Conservation (phyloP, 2,113 vertebrate species). For the human (Homo sapiens) region GRCh38 chr14:24060001-24060500, state of each 20-base stretch:
- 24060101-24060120: not conserved
- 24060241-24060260: constrained; percentile 93
- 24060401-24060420: not conserved
- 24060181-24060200: constrained; percentile 93
- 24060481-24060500: not conserved
- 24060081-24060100: not conserved
- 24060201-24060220: constrained; percentile 92
- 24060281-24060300: not conserved
- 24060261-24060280: constrained; percentile 63
- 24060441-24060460: not conserved
- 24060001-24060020: constrained; percentile 93
- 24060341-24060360: not conserved
- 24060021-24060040: constrained; percentile 91
- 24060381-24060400: not conserved
- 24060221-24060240: constrained; percentile 94
- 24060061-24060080: constrained; percentile 83
- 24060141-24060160: constrained; percentile 85
- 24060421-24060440: not conserved
- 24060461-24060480: not conserved
- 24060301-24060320: not conserved
- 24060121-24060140: not conserved
- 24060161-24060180: constrained; percentile 92
- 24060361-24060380: not conserved
- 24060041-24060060: constrained; percentile 90
- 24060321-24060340: not conserved